Base-by-base conservation (phyloP, 2,888 invertebrate species). In the Drosophila neonasuta region DNA sequence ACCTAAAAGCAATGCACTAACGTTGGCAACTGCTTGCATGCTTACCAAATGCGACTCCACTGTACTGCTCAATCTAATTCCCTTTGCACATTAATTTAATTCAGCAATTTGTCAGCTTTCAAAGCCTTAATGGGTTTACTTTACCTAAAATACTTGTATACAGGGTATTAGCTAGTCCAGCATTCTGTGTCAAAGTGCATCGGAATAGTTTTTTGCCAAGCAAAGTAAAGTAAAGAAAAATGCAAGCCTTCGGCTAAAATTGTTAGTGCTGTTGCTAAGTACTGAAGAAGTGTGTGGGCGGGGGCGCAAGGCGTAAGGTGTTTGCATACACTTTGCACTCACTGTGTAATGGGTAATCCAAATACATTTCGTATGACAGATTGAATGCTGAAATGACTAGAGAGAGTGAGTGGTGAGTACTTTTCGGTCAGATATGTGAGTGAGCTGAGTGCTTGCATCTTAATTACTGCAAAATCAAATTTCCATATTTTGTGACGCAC, bases 381-480 rank as follows among this genome's bases (percentile, higher is more conserved):
- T 68, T 63, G 54, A 67, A 63, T 60, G 60, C 42, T 52, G 24
- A 24, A 24, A 24, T 24, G 24, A 24, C 24, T 24, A 24, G 5
- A 24, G 24, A 5, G 24, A 24, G 6, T 24, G 24, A 24, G 46
- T 46, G 30, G 13, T 41, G 62, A 57, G 50, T 45, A 55, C 50
- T 73, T 61, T 32, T 39, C 15, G 50, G 55, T 49, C 74, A 51
- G 30, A 54, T 54, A 48, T 58, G 41, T 58, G 17, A 17, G 17
- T 20, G 17, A 17, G 42, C 51, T 48, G 50, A 51, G 52, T 60
- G 64, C 61, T 44, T 59, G 46, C 39, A 61, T 62, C 60, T 82
- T 80, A 85, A 85, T 85, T 75, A 79, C 62, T 61, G 59, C 20
- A 60, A 67, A 64, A 71, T 71, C 70, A 63, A 62, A 71, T 71